phyloP scores from a whole-genome alignment of 2,888 invertebrate genomes.

The Macrosiphum euphorbiae region DNA sequence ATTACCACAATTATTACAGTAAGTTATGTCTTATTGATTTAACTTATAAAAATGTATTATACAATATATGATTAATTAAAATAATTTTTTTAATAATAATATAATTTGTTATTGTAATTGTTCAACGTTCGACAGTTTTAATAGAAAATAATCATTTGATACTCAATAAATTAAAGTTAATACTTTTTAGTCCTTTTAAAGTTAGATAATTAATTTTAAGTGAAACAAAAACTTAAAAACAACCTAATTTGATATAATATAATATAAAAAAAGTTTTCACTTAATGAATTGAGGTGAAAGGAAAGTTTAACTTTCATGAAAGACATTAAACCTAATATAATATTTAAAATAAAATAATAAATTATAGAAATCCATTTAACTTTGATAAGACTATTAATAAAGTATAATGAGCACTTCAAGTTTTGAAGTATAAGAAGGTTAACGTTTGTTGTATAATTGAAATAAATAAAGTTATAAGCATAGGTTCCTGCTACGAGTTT shows the following conservation, averaged over 20 bases:
- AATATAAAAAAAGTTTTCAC: constrained; percentile 10
- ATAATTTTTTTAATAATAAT: not conserved
- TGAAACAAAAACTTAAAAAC: not conserved
- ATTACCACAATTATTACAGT: not conserved
- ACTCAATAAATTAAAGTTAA: not conserved
- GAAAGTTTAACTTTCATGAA: constrained; percentile 15
- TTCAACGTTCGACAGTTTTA: not conserved
- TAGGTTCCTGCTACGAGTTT: not conserved
- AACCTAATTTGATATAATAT: not conserved
- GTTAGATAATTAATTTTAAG: not conserved
- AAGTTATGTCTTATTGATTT: not conserved
- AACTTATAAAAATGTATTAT: not conserved
- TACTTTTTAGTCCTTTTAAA: not conserved
- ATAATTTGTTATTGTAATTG: not conserved
- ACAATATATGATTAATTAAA: not conserved
- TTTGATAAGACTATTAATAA: constrained; percentile 11
- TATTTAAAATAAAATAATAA: constrained; percentile 25
- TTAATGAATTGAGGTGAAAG: not conserved
- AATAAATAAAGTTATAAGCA: not conserved
- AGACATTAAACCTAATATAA: not conserved
- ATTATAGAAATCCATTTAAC: constrained; percentile 33
- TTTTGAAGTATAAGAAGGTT: constrained; percentile 10
- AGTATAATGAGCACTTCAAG: constrained; percentile 3
- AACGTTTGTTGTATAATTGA: not conserved
- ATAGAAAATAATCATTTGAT: not conserved